Evolutionary conservation across 23 tunicate genomes (phyloP).

Genomic region (Styela clava): DNA sequence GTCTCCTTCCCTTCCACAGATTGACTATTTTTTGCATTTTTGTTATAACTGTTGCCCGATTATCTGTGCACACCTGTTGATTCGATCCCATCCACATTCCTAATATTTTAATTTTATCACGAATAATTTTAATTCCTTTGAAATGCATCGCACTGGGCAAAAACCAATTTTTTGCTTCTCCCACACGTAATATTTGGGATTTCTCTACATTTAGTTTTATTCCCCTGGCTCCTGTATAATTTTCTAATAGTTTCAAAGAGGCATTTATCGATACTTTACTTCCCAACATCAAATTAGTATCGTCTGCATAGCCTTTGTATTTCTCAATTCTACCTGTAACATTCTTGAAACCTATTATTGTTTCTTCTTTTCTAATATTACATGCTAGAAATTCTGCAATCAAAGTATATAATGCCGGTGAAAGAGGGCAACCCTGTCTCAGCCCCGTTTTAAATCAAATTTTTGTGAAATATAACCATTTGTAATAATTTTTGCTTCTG

Average conservation of each 20-base stretch:
- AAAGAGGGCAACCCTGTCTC: no score
- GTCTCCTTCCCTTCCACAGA: background rate
- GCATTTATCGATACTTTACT: background rate
- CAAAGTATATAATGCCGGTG: background rate
- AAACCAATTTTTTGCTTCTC: background rate
- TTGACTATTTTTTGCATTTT: background rate
- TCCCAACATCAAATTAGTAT: background rate
- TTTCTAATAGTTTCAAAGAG: background rate
- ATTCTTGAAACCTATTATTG: background rate
- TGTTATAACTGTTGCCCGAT: background rate
- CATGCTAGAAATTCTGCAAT: background rate
- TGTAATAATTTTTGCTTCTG: no score
- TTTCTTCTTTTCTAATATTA: background rate
- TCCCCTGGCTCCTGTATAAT: background rate
- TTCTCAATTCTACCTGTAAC: background rate
- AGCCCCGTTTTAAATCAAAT: no score
- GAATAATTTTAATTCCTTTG: background rate
- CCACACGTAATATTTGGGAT: background rate
- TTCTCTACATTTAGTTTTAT: no score
- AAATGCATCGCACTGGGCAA: background rate
- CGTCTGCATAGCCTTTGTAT: no score
- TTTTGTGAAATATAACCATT: no score
- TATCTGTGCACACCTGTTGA: no score
- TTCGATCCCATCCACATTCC: no score
- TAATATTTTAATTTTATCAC: background rate